Conservation (phyloP, 2,797 vertebrate genomes). For the Rhyacichthys aspro region DNA sequence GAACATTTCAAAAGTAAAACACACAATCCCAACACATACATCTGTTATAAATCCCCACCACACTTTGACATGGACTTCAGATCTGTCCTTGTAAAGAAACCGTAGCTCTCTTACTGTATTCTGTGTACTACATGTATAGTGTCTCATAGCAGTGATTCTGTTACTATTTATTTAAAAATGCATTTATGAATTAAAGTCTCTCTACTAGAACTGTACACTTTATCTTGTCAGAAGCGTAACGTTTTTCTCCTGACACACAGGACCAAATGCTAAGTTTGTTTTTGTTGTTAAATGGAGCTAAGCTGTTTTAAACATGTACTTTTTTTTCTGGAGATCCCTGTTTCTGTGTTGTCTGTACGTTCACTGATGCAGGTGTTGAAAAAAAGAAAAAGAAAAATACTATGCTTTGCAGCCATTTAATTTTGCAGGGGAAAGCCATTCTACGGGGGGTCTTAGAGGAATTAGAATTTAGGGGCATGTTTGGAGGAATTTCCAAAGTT, state of each 20-base stretch:
- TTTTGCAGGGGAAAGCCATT: constrained; percentile 50
- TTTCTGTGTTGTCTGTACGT: constrained; percentile 47
- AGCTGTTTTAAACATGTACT: constrained; percentile 39
- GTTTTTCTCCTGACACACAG: constrained; percentile 28
- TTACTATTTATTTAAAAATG: constrained; percentile 74
- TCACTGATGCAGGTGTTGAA: constrained; percentile 47
- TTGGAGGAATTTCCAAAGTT: constrained; percentile 22
- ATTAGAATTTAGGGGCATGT: constrained; percentile 29
- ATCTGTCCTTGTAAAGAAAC: constrained; percentile 11
- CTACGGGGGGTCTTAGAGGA: constrained; percentile 27
- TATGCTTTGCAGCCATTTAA: constrained; percentile 23
- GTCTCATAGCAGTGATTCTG: constrained; percentile 51
- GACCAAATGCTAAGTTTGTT: constrained; percentile 53
- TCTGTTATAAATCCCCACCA: constrained; percentile 12
- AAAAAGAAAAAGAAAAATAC: background rate
- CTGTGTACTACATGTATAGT: constrained; percentile 54
- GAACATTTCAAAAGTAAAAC: background rate
- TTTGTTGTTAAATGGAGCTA: constrained; percentile 52
- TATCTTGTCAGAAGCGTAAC: constrained; percentile 26
- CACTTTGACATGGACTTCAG: constrained; percentile 16
- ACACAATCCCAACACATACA: background rate
- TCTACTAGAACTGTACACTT: constrained; percentile 60
- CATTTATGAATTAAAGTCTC: constrained; percentile 42
- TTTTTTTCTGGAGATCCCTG: constrained; percentile 32
- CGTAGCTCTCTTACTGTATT: constrained; percentile 35